These are phyloP conservation scores for Eristalis pertinax DNA, from an alignment of 2,888 invertebrate genomes.

Conservation along the genomic window DNA sequence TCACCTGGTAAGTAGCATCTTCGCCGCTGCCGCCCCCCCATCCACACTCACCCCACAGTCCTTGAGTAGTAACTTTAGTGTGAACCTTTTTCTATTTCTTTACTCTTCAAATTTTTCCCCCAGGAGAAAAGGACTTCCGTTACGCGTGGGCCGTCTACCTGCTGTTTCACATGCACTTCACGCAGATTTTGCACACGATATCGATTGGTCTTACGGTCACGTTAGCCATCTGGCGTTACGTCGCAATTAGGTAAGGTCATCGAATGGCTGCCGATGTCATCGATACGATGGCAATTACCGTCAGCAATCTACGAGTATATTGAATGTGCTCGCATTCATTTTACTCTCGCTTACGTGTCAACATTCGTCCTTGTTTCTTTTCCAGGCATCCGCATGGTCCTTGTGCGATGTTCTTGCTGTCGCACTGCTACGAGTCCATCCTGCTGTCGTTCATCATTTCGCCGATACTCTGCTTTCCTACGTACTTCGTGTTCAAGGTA, in stretches of 20 bases:
- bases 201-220: conserved; percentile 96
- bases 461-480: conserved; percentile 91
- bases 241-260: conserved; percentile 88
- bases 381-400: conserved; percentile 90
- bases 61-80: conserved; percentile 39
- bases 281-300: conserved; percentile 1
- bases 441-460: conserved; percentile 89
- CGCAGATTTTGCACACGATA: conserved; percentile 93
- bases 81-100: conserved; percentile 28
- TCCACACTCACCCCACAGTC: not conserved
- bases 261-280: not conserved
- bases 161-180: conserved; percentile 93
- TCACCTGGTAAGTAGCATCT: conserved; percentile 82
- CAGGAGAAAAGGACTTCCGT: conserved; percentile 94
- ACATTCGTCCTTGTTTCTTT: conserved; percentile 70
- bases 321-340: not conserved
- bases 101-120: conserved; percentile 31
- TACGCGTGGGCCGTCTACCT: conserved; percentile 92
- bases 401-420: conserved; percentile 88
- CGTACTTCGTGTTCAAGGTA: conserved; percentile 88
- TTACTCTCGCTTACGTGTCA: conserved; percentile 22
- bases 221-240: conserved; percentile 95
- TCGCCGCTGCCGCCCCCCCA: not conserved
- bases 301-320: not conserved
- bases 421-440: conserved; percentile 89